Evolutionary conservation across 2,113 vertebrate genomes (phyloP).

Genomic region (Ammodytes dubius): DNA sequence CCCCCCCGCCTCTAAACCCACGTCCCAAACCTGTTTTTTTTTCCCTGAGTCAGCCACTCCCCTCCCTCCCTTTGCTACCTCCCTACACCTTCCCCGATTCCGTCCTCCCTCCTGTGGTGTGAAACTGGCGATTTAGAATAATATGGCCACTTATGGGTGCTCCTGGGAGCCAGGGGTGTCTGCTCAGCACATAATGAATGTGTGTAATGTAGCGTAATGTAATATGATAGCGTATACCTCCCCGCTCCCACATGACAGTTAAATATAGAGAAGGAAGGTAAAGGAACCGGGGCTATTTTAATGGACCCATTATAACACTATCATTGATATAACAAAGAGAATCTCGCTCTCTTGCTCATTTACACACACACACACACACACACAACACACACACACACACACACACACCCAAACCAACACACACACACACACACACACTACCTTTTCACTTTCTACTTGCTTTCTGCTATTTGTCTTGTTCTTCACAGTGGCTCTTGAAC

Average conservation of each 20-base stretch:
- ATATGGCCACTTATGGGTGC: constrained; percentile 81
- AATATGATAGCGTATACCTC: constrained; percentile 82
- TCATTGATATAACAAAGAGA: constrained; percentile 77
- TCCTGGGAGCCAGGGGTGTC: constrained; percentile 81
- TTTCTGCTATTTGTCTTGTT: constrained; percentile 52
- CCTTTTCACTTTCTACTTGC: constrained; percentile 36
- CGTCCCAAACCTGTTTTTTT: constrained; percentile 42
- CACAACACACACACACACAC: constrained; percentile 25
- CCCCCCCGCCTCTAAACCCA: constrained; percentile 25
- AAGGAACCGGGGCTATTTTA: constrained; percentile 79
- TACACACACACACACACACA: constrained; percentile 52
- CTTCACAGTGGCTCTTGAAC: constrained; percentile 40
- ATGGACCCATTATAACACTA: constrained; percentile 82
- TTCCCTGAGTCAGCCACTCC: constrained; percentile 67
- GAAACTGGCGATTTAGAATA: constrained; percentile 82
- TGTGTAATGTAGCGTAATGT: constrained; percentile 85
- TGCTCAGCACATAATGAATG: constrained; percentile 86
- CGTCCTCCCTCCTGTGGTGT: constrained; percentile 67
- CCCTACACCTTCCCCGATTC: constrained; percentile 51
- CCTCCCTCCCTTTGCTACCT: constrained; percentile 36
- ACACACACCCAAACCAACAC: constrained; percentile 47
- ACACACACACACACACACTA: constrained; percentile 31
- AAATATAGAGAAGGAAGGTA: constrained; percentile 82
- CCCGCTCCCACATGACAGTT: constrained; percentile 79
- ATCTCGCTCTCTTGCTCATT: constrained; percentile 17